Evolutionary conservation across 1,140 invertebrate genomes (phyloP), one percentile per base, ranked within the genome.

Genomic region (Achatina immaculata): DNA sequence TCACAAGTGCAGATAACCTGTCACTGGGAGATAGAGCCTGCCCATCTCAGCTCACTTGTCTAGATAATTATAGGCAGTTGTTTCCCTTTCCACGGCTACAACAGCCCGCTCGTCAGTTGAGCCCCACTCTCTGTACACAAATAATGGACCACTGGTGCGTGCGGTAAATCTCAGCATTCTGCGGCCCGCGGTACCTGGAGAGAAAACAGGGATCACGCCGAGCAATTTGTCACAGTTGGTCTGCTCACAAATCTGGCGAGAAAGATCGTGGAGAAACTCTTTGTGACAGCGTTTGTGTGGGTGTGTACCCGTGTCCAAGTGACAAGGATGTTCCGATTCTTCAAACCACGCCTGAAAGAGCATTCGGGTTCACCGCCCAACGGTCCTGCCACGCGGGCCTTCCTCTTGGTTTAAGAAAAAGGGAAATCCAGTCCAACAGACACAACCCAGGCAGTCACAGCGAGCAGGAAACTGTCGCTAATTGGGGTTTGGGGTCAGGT

Each of bases 171-270:
- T 34, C 28, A 16, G 28, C 58, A 6, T 31, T 6, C 58, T 31
- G 4, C 6, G 6, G 58, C 16, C 24, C 48, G 21, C 48, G 48
- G 48, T 34, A 62, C 58, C 4, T 28, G n/a, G 58, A 7, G 0
- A 62, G 28, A 4, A 4, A 62, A 28, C 2, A 62, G 58, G 28
- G 31, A 31, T 62, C 21, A 62, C 4, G 31, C n/a, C 58, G 28
- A 62, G 28, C 31, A 62, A 62, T 62, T 62, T 62, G 58, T 62
- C 58, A 62, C 58, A 62, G 58, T 58, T 9, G 58, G 58, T 31
- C n/a, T 62, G 9, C 58, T 3, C 31, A 14, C 21, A 28, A 2
- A 9, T 9, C 28, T 2, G n/a, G 9, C 9, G 2, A 31, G 58
- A 19, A 9, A 1, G 1, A 4, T 9, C 16, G n/a, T 34, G 28